Percentiles rank a stretch among this genome's conserved stretches.
Evolutionary conservation across 2,113 vertebrate genomes (phyloP).

Genomic region (Oryzias melastigma): DNA sequence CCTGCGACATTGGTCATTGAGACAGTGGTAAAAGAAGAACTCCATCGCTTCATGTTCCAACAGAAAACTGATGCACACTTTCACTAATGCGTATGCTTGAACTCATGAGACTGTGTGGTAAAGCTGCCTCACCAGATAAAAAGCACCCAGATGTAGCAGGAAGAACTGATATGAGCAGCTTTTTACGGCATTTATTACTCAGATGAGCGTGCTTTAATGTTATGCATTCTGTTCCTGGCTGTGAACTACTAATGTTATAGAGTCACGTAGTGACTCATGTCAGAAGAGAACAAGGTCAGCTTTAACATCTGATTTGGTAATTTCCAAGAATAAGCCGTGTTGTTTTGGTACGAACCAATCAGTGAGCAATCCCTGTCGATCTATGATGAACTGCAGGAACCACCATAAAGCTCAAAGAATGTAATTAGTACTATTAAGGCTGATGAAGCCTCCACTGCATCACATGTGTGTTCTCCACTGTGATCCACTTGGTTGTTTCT

Average conservation of each 20-base stretch:
- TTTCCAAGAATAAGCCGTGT: conserved; percentile 24
- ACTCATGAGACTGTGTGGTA: too few relatives aligned
- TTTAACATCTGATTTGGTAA: conserved; percentile 17
- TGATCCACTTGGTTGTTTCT: too few relatives aligned
- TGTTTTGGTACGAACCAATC: conserved; percentile 4
- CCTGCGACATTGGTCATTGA: background rate
- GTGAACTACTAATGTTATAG: background rate
- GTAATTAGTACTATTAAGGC: conserved; percentile 7
- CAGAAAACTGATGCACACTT: too few relatives aligned
- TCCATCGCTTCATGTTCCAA: too few relatives aligned
- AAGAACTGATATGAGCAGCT: background rate
- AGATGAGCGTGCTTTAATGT: background rate
- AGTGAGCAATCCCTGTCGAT: conserved; percentile 15
- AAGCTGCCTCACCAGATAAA: too few relatives aligned
- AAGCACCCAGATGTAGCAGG: too few relatives aligned
- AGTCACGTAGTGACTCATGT: conserved; percentile 41
- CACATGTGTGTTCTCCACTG: too few relatives aligned
- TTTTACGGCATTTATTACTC: background rate
- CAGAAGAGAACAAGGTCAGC: background rate
- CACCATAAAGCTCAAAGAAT: background rate
- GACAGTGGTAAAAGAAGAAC: too few relatives aligned
- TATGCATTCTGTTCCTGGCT: background rate
- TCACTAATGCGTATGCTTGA: too few relatives aligned
- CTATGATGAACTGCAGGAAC: background rate
- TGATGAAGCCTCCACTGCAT: background rate